Evolutionary conservation across 2,113 vertebrate genomes (phyloP).

Genomic region (Zingel zingel): DNA sequence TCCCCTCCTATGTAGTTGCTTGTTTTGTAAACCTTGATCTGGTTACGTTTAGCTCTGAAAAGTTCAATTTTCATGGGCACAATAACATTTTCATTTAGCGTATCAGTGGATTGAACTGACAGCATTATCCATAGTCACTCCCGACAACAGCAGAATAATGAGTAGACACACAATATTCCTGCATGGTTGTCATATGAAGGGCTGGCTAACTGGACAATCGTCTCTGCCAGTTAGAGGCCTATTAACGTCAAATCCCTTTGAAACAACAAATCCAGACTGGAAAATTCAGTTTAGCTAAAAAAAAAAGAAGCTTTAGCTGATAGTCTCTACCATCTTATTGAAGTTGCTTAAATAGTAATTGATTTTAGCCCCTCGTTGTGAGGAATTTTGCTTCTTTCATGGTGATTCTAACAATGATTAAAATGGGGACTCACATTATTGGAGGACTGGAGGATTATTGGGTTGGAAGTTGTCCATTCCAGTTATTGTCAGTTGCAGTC

Average conservation of each 20-base stretch:
- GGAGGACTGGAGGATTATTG: background rate
- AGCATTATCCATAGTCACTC: background rate
- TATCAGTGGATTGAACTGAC: background rate
- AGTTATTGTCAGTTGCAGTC: background rate
- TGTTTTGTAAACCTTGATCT: conserved; percentile 19
- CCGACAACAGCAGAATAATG: background rate
- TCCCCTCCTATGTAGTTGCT: background rate
- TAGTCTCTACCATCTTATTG: background rate
- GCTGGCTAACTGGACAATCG: background rate
- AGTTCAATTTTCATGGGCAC: background rate
- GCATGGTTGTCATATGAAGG: background rate
- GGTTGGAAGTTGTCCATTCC: background rate
- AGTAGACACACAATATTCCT: background rate
- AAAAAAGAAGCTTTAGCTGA: too few relatives aligned
- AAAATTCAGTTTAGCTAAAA: too few relatives aligned
- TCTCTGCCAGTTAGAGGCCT: background rate
- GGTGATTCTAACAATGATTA: background rate
- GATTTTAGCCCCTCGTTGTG: background rate
- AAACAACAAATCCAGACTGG: too few relatives aligned
- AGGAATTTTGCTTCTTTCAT: too few relatives aligned
- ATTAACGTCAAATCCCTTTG: background rate
- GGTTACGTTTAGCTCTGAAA: background rate
- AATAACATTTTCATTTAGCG: background rate
- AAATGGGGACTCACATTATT: background rate
- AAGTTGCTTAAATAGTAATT: background rate